Percentiles rank a stretch among this genome's conserved stretches.
phyloP scores from a whole-genome alignment of 2,113 vertebrate species.

The Glaucomys volans region DNA sequence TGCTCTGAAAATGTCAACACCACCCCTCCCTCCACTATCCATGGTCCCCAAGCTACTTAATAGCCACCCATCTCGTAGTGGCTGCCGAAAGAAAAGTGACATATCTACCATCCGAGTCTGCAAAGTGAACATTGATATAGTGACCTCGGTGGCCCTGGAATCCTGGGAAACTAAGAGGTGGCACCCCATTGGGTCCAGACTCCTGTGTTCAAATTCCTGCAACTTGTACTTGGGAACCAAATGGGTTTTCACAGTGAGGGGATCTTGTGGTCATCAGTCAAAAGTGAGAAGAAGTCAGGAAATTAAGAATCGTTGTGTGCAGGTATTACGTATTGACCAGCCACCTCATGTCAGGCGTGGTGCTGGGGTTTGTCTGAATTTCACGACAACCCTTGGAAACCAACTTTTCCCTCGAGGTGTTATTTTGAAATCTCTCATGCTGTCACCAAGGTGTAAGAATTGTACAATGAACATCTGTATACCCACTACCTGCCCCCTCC shows the following conservation, averaged over 20 bases:
- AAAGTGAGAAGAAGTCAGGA: background rate
- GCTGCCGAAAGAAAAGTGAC: background rate
- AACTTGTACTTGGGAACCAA: background rate
- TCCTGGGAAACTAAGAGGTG: background rate
- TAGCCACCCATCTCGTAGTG: background rate
- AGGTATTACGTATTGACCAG: background rate
- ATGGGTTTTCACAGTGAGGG: background rate
- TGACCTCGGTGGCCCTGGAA: background rate
- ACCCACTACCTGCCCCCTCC: fast-evolving
- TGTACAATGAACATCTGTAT: too few species aligned
- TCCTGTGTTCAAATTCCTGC: background rate
- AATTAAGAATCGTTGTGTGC: background rate
- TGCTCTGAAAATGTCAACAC: background rate
- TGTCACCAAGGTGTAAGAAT: background rate
- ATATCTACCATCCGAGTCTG: background rate
- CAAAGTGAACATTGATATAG: background rate
- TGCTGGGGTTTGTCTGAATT: background rate
- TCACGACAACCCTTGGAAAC: background rate
- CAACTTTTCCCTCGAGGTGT: background rate
- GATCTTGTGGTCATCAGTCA: background rate
- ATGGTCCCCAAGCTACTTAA: background rate
- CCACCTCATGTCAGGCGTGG: background rate
- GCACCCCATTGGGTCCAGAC: background rate
- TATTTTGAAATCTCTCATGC: background rate
- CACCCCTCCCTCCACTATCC: background rate